Evolutionary conservation across 1,140 invertebrate genomes (phyloP).

Genomic region (Drosophila varians): DNA sequence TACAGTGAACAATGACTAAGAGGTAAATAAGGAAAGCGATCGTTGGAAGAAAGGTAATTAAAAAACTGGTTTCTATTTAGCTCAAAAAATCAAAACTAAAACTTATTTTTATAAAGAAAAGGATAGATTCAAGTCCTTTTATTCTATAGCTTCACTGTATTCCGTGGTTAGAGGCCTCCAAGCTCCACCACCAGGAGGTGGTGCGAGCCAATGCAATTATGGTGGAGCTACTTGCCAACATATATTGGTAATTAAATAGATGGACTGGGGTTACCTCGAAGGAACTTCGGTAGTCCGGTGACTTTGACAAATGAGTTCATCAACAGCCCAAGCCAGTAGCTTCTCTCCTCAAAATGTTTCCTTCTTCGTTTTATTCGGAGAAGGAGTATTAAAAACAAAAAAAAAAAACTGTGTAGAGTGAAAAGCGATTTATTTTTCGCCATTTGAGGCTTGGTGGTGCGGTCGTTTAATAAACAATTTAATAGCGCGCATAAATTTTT

Average conservation of each 20-base stretch:
- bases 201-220: slow-evolving; percentile 61
- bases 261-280: slow-evolving; percentile 48
- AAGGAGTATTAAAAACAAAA: slow-evolving; percentile 43
- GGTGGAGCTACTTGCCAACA: slow-evolving; percentile 57
- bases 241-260: slow-evolving; percentile 81
- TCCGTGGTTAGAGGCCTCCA: slow-evolving; percentile 2
- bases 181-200: slow-evolving; percentile 17
- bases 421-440: slow-evolving; percentile 80
- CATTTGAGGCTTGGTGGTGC: slow-evolving; percentile 66
- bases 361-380: not conserved
- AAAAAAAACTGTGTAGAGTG: slow-evolving; percentile 62
- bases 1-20: slow-evolving; percentile 48
- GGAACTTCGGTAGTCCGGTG: slow-evolving; percentile 31
- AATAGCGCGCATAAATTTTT: slow-evolving; percentile 78
- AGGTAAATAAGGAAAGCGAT: not conserved
- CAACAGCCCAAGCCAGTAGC: slow-evolving; percentile 58
- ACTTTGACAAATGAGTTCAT: slow-evolving; percentile 81
- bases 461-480: slow-evolving; percentile 81
- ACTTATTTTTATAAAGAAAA: not conserved
- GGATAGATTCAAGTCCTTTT: not conserved
- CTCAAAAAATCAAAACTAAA: no score
- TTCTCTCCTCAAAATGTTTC: not conserved
- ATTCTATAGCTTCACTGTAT: slow-evolving; percentile 32
- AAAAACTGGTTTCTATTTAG: not conserved
- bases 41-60: not conserved